phyloP scores from a whole-genome alignment of 2,888 invertebrate species.

The Eugnorisma glareosa region DNA sequence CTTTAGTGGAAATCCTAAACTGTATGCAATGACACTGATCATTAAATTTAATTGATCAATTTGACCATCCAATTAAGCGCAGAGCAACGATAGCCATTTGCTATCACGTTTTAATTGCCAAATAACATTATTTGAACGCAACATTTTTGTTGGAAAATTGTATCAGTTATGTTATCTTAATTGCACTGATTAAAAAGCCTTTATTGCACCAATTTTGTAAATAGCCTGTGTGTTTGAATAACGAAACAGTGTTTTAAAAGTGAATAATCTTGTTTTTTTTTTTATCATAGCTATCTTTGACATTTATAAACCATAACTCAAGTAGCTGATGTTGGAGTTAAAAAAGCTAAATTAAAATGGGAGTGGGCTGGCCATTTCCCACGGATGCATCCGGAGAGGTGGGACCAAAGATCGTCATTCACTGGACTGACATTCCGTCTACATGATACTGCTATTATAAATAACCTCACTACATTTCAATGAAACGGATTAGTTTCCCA shows the following conservation, averaged over 20 bases:
- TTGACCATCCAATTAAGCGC: conserved; percentile 40
- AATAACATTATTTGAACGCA: conserved; percentile 2
- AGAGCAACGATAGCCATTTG: conserved; percentile 13
- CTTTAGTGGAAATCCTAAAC: conserved; percentile 19
- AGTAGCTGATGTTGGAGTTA: too few species aligned
- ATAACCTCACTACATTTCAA: conserved; percentile 5
- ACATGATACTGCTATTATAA: not conserved
- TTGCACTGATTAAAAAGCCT: not conserved
- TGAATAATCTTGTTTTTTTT: not conserved
- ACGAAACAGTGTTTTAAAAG: not conserved
- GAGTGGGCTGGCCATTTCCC: too few species aligned
- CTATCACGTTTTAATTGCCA: conserved; percentile 13
- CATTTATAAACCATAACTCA: too few species aligned
- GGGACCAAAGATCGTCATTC: too few species aligned
- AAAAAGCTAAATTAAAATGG: too few species aligned
- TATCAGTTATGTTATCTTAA: not conserved
- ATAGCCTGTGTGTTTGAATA: not conserved
- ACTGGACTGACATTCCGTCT: not conserved
- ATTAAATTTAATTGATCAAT: conserved; percentile 40
- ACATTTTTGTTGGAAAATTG: conserved; percentile 1
- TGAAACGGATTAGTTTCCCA: conserved; percentile 41
- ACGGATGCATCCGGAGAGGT: too few species aligned
- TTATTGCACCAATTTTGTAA: not conserved
- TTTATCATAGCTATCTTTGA: not conserved
- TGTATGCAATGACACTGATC: not conserved